Evolutionary conservation across 2,113 vertebrate species (phyloP).

Genomic region (Brachypodius melanocephalos): DNA sequence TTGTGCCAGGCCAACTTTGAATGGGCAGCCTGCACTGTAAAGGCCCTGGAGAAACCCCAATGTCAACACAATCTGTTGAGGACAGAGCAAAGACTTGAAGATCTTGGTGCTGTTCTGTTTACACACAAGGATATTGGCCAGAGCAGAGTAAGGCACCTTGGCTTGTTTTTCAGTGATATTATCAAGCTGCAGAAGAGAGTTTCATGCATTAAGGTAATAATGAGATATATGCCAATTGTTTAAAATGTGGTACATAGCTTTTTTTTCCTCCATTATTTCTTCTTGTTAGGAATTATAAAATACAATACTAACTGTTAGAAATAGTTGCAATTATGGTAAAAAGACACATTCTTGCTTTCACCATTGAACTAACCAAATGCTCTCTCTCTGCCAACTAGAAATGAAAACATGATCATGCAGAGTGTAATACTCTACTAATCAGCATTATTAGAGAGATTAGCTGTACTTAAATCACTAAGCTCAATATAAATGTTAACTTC

Average conservation of each 20-base stretch:
- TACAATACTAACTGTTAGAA: not conserved
- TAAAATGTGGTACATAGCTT: not conserved
- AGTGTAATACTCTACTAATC: not conserved
- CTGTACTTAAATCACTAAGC: slow-evolving; percentile 6
- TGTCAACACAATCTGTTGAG: not conserved
- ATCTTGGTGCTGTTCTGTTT: not conserved
- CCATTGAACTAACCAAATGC: not conserved
- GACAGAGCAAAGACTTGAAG: not conserved
- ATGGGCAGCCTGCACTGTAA: not conserved
- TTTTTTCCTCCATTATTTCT: not conserved
- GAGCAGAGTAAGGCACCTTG: not conserved
- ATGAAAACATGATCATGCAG: not conserved
- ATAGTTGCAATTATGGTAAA: not conserved
- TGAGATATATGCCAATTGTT: not conserved
- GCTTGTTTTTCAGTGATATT: not conserved
- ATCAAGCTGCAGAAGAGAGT: not conserved
- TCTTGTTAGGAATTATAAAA: not conserved
- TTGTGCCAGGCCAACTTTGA: not conserved
- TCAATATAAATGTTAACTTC: not conserved
- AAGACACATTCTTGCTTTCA: not conserved
- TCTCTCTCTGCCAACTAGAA: not conserved
- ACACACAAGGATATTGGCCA: not conserved
- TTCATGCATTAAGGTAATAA: not conserved
- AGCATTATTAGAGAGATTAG: slow-evolving; percentile 18
- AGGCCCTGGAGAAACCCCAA: not conserved